Percentiles rank a stretch among this genome's conserved stretches.
Conservation (phyloP, 2,888 invertebrate species). For the Koerneria pararmatus region DNA sequence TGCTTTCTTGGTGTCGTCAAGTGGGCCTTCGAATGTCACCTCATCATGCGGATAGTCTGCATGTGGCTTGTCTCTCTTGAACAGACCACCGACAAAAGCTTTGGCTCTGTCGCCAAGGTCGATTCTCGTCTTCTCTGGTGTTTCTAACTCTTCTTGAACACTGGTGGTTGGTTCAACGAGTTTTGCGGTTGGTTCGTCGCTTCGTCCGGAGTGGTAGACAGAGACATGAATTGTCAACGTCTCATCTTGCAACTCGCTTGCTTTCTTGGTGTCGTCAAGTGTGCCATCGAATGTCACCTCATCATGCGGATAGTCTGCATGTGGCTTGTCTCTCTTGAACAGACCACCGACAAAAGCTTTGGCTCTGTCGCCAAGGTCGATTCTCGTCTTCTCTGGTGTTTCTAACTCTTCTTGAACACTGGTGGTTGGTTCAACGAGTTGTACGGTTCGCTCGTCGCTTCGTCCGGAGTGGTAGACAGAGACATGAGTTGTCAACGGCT, state of each 20-base stretch:
- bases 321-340: slow-evolving; percentile 10
- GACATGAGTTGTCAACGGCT: slow-evolving; percentile 14
- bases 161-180: neutral
- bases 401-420: neutral
- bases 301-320: slow-evolving; percentile 5
- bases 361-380: slow-evolving; percentile 16
- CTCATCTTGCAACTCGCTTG: slow-evolving; percentile 2
- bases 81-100: slow-evolving; percentile 9
- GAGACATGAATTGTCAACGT: neutral
- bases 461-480: slow-evolving; percentile 17
- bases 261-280: neutral
- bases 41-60: slow-evolving; percentile 6
- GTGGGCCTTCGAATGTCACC: slow-evolving; percentile 2
- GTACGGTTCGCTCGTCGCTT: too few species aligned
- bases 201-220: slow-evolving; percentile 11
- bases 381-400: slow-evolving; percentile 17
- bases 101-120: slow-evolving; percentile 12
- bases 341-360: slow-evolving; percentile 14
- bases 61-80: slow-evolving; percentile 8
- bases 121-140: slow-evolving; percentile 12
- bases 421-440: too few species aligned
- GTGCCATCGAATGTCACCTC: slow-evolving; percentile 9
- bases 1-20: neutral
- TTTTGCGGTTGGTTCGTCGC: slow-evolving; percentile 3
- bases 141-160: slow-evolving; percentile 1